Evolutionary conservation across 2,113 vertebrate species (phyloP), one percentile per base, ranked within the genome.

Genomic region (Clarias batrachus): DNA sequence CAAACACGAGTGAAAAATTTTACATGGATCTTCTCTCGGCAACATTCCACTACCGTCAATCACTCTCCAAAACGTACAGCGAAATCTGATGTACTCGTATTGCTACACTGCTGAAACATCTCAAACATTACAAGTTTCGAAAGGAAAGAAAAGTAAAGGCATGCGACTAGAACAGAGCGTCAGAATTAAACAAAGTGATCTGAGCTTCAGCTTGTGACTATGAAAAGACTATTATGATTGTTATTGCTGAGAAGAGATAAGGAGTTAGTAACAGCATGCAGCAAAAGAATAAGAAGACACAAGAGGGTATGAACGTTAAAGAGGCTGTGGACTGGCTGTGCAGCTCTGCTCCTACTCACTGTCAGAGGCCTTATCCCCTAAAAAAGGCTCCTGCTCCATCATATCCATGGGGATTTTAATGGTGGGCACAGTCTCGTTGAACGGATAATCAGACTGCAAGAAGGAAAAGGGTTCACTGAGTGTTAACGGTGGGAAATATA

Each of bases 381-480:
- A 96, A 96, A 99, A 99, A 92, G 97, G 97, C 86, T 99, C 96
- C 91, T 99, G 96, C 93, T 99, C 98, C 97, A 99, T 97, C 94
- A 98, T 97, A 95, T 99, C 98, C 98, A 99, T 97, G 93, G 98
- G 97, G 85, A 99, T 99, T 97, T 99, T 99, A 97, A 99, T 98
- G 97, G 96, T 98, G 95, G 98, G 96, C 91, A 97, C 95, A 86
- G 96, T 99, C 94, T 99, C 98, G 96, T 92, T 96, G 95, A 97
- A 99, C 91, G 97, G 97, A 93, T 95, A 98, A 95, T 99, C 98
- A 90, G 97, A 99, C 98, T 99, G 97, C 96, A 94, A 94, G 96
- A 94, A 85, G 88, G 90, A 97, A 96, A 97, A 19, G 92, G 62
- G 48, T 82, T 86, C 70, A 87, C 81, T 81, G 19, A 81, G 62